These are phyloP conservation scores for Habropoda laboriosa DNA, from an alignment of 1,140 invertebrate species.

Conservation along the genomic window DNA sequence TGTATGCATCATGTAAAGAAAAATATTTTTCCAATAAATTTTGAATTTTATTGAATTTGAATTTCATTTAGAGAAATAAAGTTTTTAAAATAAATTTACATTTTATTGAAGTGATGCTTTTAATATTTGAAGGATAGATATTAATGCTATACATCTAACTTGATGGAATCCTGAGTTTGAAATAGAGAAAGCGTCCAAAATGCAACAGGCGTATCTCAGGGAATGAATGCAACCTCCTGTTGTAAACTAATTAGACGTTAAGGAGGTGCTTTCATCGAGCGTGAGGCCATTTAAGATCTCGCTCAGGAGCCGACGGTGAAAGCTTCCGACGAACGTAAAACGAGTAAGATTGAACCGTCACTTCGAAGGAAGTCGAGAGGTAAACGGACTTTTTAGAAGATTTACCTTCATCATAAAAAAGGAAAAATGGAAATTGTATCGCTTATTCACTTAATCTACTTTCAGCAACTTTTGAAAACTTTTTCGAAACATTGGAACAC, in stretches of 20 bases:
- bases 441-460: no score
- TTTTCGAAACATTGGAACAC: no score
- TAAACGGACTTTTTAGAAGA: neutral
- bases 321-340: constrained; percentile 54
- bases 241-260: constrained; percentile 55
- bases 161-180: neutral
- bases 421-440: neutral
- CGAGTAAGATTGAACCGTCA: neutral
- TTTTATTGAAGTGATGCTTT: neutral
- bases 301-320: constrained; percentile 39
- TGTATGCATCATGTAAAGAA: no score
- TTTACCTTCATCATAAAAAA: no score
- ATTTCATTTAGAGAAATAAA: no score
- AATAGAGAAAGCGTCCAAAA: neutral
- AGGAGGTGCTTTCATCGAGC: constrained; percentile 57
- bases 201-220: constrained; percentile 29
- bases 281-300: constrained; percentile 54
- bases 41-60: no score
- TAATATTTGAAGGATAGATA: no score
- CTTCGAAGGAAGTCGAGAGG: neutral
- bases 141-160: no score
- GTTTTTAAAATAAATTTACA: no score
- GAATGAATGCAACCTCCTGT: constrained; percentile 51
- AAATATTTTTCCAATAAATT: no score
- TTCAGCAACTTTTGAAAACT: no score